These are phyloP conservation scores for Etheostoma nigrum DNA, from an alignment of 2,797 vertebrate genomes.

Conservation along the genomic window DNA sequence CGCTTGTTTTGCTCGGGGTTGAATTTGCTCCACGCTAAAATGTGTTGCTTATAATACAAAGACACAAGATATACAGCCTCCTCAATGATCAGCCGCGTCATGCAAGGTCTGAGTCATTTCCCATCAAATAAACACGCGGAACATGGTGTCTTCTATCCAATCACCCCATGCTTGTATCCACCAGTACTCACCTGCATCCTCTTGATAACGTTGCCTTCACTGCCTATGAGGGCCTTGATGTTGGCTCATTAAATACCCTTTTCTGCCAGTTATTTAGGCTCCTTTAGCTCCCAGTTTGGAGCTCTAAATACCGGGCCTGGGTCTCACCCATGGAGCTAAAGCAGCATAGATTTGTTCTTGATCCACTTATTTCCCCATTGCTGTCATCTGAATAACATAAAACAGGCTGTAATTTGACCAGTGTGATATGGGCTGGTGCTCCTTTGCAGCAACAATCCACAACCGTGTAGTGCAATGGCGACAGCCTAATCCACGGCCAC, in stretches of 20 bases:
- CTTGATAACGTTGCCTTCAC: conserved; percentile 63
- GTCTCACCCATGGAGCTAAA: conserved; percentile 39
- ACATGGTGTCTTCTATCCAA: conserved; percentile 46
- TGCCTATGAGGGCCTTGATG: conserved; percentile 57
- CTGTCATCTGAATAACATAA: conserved; percentile 58
- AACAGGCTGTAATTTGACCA: conserved; percentile 67
- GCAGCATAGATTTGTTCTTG: conserved; percentile 44
- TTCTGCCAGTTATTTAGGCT: conserved; percentile 67
- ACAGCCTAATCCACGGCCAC: conserved; percentile 40
- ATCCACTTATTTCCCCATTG: conserved; percentile 47
- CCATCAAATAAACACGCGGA: conserved; percentile 56
- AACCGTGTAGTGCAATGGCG: conserved; percentile 40
- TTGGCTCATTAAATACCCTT: conserved; percentile 65
- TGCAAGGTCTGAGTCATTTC: conserved; percentile 60
- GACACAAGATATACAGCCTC: conserved; percentile 16
- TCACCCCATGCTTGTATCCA: conserved; percentile 51
- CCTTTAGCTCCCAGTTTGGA: conserved; percentile 60
- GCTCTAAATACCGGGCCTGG: conserved; percentile 40
- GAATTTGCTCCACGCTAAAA: conserved; percentile 42
- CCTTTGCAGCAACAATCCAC: conserved; percentile 49
- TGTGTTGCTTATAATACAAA: conserved; percentile 19
- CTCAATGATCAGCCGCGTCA: conserved; percentile 48
- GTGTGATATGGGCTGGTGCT: conserved; percentile 59
- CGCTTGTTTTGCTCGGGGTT: conserved; percentile 20
- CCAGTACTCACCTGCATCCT: conserved; percentile 76